Evolutionary conservation across 2,888 invertebrate species (phyloP), one percentile per base, ranked within the genome.

Genomic region (Pegoplata infirma): DNA sequence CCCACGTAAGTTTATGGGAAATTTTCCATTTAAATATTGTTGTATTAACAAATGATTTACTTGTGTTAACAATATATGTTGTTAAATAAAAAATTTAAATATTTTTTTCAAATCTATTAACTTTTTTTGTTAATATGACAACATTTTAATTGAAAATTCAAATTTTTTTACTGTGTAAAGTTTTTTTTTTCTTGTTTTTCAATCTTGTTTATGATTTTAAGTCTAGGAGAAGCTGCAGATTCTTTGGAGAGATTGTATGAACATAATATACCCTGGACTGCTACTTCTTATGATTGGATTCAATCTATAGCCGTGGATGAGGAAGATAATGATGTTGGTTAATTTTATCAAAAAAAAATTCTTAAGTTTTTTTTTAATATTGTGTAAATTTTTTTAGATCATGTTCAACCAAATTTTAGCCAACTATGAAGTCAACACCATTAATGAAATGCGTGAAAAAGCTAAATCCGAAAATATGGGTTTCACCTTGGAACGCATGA

Each of bases 211-310:
- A n/a, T n/a, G n/a, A 25, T 44, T 51, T 47, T 19, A 66, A 90
- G 90, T 66, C 92, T 92, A 75, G 92, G 92, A 73, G 90, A 91
- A 46, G 91, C 93, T 1, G 92, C 94, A 32, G 92, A 93, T 81
- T 93, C 92, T 0, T 90, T 92, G 0, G 89, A 92, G 64, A 92
- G 94, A 73, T 90, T 94, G 25, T 91, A 91, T 0, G 90, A 91
- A 7, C 91, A 91, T 81, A 88, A 90, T 2, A 82, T 93, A 14
- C 88, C 88, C 47, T 94, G 94, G 94, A 92, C 92, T 0, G 94
- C 92, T 0, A 92, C 93, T 0, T 92, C 92, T 46, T 91, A 91
- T 68, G 93, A 92, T 4, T 94, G 94, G 94, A 90, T 92, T 77
- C 91, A 90, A 82, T 92, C 92, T 0, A 88, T 94, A 8, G 85